phyloP scores from a whole-genome alignment of 2,797 vertebrate genomes.

The Capromys pilorides region DNA sequence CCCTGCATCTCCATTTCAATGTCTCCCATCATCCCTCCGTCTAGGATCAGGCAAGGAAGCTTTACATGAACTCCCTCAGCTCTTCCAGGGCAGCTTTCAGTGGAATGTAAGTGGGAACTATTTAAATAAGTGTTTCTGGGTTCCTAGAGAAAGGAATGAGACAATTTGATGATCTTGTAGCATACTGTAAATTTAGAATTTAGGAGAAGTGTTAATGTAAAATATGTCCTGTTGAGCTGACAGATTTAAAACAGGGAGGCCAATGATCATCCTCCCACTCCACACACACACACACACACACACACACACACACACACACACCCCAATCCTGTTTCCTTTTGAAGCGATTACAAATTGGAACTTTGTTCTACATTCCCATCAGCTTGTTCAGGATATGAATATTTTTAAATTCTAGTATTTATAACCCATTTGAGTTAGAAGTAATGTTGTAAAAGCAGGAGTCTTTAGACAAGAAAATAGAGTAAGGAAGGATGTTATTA shows the following conservation, averaged over 20 bases:
- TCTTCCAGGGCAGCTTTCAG: conserved; percentile 23
- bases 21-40: conserved; percentile 22
- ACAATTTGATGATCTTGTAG: conserved; percentile 55
- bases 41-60: conserved; percentile 41
- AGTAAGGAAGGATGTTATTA: not conserved
- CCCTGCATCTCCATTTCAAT: conserved; percentile 67
- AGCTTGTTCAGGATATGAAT: conserved; percentile 27
- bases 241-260: conserved; percentile 46
- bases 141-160: conserved; percentile 55
- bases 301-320: not conserved
- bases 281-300: not conserved
- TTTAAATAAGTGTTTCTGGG: conserved; percentile 68
- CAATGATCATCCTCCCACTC: not conserved
- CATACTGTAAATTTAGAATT: conserved; percentile 65
- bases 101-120: conserved; percentile 58
- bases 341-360: conserved; percentile 8
- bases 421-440: conserved; percentile 47
- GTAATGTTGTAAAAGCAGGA: not conserved
- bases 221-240: conserved; percentile 49
- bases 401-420: conserved; percentile 53
- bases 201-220: not conserved
- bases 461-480: not conserved
- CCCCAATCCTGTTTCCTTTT: not conserved
- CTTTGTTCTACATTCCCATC: conserved; percentile 49
- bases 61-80: conserved; percentile 47